phyloP scores from a whole-genome alignment of 2,888 invertebrate species.

The Oscheius sp. region DNA sequence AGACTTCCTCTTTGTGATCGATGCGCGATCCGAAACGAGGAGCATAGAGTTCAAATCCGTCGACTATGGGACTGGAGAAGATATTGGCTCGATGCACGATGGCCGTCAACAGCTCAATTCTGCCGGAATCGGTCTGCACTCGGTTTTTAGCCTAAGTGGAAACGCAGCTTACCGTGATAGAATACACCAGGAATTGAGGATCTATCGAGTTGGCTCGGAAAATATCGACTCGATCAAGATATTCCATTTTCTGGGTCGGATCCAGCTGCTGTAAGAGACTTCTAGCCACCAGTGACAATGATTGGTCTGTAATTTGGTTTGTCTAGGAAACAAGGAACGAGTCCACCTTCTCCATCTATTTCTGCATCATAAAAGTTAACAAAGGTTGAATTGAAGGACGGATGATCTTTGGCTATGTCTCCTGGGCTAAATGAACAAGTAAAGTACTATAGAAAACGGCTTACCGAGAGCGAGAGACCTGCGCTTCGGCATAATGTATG shows the following conservation, averaged over 20 bases:
- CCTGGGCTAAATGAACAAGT: slow-evolving; percentile 38
- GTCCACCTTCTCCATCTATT: slow-evolving; percentile 48
- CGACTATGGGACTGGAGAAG: slow-evolving; percentile 28
- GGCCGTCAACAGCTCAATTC: slow-evolving; percentile 41
- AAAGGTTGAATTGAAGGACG: slow-evolving; percentile 47
- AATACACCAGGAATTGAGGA: neutral
- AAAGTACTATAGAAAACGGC: neutral
- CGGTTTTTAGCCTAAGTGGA: neutral
- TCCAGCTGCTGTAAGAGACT: slow-evolving; percentile 35
- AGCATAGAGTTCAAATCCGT: slow-evolving; percentile 42
- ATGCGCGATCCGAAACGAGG: slow-evolving; percentile 59
- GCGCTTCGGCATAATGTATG: slow-evolving; percentile 86
- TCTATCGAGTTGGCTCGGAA: neutral
- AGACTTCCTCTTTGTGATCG: slow-evolving; percentile 72
- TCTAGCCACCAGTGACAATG: slow-evolving; percentile 19
- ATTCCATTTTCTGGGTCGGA: neutral
- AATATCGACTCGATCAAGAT: neutral
- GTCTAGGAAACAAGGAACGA: neutral
- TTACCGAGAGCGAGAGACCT: slow-evolving; percentile 46
- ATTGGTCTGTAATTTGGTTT: no score
- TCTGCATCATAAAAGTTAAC: slow-evolving; percentile 51
- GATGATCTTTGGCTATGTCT: slow-evolving; percentile 48
- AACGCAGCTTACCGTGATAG: neutral
- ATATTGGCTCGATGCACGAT: slow-evolving; percentile 26
- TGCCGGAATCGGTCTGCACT: neutral